A percentile compares a stretch with the other conserved stretches of the same genome.
Conservation (phyloP, 2,888 invertebrate species). For the Strigamia transsilvanica region DNA sequence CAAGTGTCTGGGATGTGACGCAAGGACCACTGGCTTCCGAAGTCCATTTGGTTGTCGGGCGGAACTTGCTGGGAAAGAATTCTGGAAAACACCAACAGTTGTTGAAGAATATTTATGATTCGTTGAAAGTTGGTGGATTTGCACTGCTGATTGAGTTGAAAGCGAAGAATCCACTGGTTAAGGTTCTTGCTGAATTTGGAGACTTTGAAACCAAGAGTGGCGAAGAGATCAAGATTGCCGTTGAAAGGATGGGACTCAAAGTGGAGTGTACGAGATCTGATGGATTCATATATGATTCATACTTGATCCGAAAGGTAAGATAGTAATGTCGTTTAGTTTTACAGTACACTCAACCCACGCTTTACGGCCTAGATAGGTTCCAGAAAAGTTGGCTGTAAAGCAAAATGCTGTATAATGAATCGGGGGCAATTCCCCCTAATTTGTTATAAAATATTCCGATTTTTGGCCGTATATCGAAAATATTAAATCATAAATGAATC, state of each 20-base stretch:
- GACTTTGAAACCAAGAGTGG: neutral
- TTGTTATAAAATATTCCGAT: no score
- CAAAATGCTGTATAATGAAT: no score
- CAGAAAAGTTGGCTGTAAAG: no score
- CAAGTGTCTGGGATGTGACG: slow-evolving; percentile 68
- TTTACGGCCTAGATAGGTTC: no score
- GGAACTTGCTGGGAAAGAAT: slow-evolving; percentile 70
- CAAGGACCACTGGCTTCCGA: slow-evolving; percentile 68
- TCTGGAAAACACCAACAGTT: slow-evolving; percentile 59
- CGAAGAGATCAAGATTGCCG: slow-evolving; percentile 56
- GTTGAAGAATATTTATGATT: slow-evolving; percentile 60
- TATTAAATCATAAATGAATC: no score
- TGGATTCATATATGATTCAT: slow-evolving; percentile 67
- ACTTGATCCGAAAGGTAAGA: slow-evolving; percentile 72
- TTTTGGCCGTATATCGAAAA: no score
- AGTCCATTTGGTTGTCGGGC: slow-evolving; percentile 74
- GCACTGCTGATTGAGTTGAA: slow-evolving; percentile 67
- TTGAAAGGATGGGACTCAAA: slow-evolving; percentile 65
- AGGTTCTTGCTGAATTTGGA: slow-evolving; percentile 57
- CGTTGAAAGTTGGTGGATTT: slow-evolving; percentile 76
- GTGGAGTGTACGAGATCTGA: slow-evolving; percentile 73
- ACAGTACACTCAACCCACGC: no score
- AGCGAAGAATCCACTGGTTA: slow-evolving; percentile 58
- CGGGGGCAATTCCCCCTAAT: no score
- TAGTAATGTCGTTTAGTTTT: neutral